Base-by-base conservation (phyloP, 2,113 vertebrate species). In the Sclerurus mexicanus region DNA sequence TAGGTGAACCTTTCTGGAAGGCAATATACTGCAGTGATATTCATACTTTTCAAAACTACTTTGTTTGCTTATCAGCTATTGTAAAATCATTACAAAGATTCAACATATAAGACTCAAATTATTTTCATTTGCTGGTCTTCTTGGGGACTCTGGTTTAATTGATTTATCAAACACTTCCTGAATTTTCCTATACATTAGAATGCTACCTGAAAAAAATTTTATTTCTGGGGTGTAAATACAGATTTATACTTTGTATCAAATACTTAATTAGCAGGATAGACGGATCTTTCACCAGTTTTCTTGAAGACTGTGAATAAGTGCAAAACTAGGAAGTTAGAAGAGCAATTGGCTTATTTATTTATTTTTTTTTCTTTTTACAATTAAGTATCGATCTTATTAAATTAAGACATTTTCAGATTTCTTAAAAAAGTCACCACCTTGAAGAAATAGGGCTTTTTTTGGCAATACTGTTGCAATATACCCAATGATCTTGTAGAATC, bases 101-200 rank as follows among this genome's bases (percentile, higher is more conserved):
- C 35, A 49, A 69, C n/a, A 46, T 11, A 2, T 4, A 74, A 33
- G 19, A 87, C 17, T 37, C 52, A 67, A 87, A 46, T 53, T 62
- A 22, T 12, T 80, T 80, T 86, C 52, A 69, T 49, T 92, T 73
- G 73, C 13, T 2, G 3, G 71, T 89, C 72, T 21, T 71, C 23
- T 27, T 39, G 14, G 7, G 46, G 10, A 75, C 17, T 53, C 40
- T 7, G 4, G 13, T 49, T 62, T 86, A 28, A 94, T 15, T 40
- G 31, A 69, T 66, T 90, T 69, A 35, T 71, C 23, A 87, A 90
- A 80, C 40, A 35, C 13, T 91, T 94, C n/a, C 56, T 68, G 24
- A 58, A 33, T 87, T 80, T 86, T 86, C 37, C 50, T 60, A 42
- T 19, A 27, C n/a, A 25, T 74, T 77, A 46, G 47, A 80, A 87